Evolutionary conservation across 2,113 vertebrate species (phyloP).

Genomic region (Murina feae): DNA sequence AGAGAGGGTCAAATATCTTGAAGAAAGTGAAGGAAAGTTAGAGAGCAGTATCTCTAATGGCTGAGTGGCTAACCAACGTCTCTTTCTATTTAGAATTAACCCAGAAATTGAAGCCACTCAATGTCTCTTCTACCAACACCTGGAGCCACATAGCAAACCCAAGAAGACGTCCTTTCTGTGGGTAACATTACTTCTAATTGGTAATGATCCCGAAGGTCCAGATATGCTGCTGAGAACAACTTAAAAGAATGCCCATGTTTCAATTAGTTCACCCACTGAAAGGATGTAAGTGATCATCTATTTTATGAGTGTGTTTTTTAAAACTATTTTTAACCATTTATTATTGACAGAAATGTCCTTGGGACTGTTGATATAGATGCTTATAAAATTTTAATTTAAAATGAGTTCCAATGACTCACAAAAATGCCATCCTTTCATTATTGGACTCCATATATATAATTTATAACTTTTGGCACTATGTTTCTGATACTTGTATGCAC

Average conservation of each 20-base stretch:
- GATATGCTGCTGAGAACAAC: not conserved
- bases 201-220: not conserved
- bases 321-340: not conserved
- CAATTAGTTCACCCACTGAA: not conserved
- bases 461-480: not conserved
- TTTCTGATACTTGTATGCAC: not conserved
- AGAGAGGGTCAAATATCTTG: not conserved
- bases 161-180: not conserved
- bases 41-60: not conserved
- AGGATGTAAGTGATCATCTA: not conserved
- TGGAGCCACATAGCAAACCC: not conserved
- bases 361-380: not conserved
- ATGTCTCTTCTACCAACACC: not conserved
- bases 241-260: not conserved
- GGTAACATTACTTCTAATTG: conserved; percentile 1
- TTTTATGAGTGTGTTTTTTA: not conserved
- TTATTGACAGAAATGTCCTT: conserved; percentile 3
- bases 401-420: not conserved
- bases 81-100: conserved; percentile 43
- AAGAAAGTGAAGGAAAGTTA: not conserved
- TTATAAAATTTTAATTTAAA: conserved; percentile 29
- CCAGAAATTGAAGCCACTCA: conserved; percentile 41
- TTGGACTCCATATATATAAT: not conserved
- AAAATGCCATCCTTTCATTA: not conserved
- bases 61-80: not conserved